phyloP scores from a whole-genome alignment of 2,888 invertebrate species.

The Aromia moschata region DNA sequence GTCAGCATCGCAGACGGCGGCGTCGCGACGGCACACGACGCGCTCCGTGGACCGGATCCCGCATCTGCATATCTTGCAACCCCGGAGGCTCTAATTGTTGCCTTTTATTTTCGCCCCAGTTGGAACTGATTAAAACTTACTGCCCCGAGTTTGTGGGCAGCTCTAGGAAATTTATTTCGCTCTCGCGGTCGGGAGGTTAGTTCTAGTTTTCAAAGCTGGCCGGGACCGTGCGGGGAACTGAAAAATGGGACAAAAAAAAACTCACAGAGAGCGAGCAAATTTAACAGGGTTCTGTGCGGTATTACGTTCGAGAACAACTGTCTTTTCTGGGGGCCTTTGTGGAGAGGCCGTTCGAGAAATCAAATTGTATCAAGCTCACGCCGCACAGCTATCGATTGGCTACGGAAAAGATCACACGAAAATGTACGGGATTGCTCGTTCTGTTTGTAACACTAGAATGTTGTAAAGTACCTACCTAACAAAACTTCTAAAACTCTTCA shows the following conservation, averaged over 20 bases:
- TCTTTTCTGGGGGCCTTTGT: no score
- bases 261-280: background rate
- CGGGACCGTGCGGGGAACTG: background rate
- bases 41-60: background rate
- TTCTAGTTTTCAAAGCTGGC: conserved; percentile 12
- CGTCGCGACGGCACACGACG: conserved; percentile 10
- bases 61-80: conserved; percentile 17
- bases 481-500: no score
- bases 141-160: conserved; percentile 4
- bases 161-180: conserved; percentile 1
- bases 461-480: no score
- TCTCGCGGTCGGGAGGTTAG: conserved; percentile 13
- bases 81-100: background rate
- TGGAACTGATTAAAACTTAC: conserved; percentile 19
- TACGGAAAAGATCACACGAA: no score
- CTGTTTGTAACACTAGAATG: no score
- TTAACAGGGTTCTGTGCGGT: background rate
- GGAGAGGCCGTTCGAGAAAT: no score
- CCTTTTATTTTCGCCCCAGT: conserved; percentile 6
- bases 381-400: no score
- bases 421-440: no score
- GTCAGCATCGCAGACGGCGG: conserved; percentile 9
- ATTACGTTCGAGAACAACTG: no score
- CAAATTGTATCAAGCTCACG: no score
- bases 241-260: background rate